phyloP scores from a whole-genome alignment of 1,140 invertebrate species.

The Microplitis demolitor region DNA sequence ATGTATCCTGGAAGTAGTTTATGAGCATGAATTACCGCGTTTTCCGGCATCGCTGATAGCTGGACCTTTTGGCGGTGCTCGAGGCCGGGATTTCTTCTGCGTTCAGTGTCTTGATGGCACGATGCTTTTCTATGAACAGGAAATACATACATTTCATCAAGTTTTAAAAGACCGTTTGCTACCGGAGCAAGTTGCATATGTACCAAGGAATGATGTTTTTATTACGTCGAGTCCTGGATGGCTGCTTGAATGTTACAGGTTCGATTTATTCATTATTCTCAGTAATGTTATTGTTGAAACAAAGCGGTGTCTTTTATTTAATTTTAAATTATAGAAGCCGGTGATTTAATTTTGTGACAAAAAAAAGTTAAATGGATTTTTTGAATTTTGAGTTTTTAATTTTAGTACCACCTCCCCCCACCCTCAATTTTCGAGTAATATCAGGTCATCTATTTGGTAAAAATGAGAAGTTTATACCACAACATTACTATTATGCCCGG shows the following conservation, averaged over 20 bases:
- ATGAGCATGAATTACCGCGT: constrained; percentile 71
- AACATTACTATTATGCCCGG: no score
- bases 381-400: no score
- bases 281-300: background rate
- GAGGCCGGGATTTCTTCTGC: constrained; percentile 82
- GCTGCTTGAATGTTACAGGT: constrained; percentile 82
- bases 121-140: constrained; percentile 86
- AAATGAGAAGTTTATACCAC: no score
- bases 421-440: no score
- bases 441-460: no score
- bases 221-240: constrained; percentile 76
- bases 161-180: constrained; percentile 76
- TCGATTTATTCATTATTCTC: constrained; percentile 17
- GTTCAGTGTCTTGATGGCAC: constrained; percentile 85
- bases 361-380: no score
- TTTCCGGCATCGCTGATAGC: constrained; percentile 71
- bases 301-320: no score
- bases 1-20: constrained; percentile 64
- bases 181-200: constrained; percentile 78
- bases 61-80: constrained; percentile 81
- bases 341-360: no score
- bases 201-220: constrained; percentile 80
- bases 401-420: no score
- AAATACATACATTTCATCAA: constrained; percentile 78
- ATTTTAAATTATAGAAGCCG: no score